These are phyloP conservation scores for Leucophenga varia DNA, from an alignment of 1,140 invertebrate genomes.

Conservation along the genomic window DNA sequence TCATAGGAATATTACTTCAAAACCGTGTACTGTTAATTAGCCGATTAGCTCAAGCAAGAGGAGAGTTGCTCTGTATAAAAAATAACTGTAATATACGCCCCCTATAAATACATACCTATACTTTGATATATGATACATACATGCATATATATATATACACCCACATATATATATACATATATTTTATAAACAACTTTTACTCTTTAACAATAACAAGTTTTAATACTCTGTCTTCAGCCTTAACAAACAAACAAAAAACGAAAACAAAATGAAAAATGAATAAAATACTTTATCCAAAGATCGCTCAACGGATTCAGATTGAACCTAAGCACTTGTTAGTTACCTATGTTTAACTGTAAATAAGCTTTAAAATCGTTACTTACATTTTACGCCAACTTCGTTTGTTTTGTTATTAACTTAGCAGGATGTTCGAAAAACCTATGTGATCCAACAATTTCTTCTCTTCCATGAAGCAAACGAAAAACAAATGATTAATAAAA, in stretches of 20 bases:
- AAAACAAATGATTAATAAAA: constrained; percentile 2
- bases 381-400: constrained; percentile 25
- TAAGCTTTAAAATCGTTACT: constrained; percentile 42
- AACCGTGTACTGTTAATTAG: constrained; percentile 26
- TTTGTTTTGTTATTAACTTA: constrained; percentile 33
- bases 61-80: constrained; percentile 33
- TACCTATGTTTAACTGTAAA: constrained; percentile 45
- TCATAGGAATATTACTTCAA: constrained; percentile 7
- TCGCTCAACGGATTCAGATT: constrained; percentile 6
- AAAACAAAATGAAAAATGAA: constrained; percentile 14
- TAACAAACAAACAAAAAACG: constrained; percentile 22
- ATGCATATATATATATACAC: constrained; percentile 48
- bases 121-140: constrained; percentile 45
- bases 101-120: constrained; percentile 30
- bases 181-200: constrained; percentile 53
- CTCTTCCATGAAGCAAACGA: constrained; percentile 45
- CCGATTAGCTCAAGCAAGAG: constrained; percentile 32
- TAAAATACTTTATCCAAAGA: constrained; percentile 22
- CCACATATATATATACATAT: constrained; percentile 41
- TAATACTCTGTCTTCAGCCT: constrained; percentile 53
- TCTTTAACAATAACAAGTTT: constrained; percentile 42
- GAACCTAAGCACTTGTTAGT: constrained; percentile 33
- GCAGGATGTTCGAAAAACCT: constrained; percentile 30
- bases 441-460: constrained; percentile 54
- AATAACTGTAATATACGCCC: constrained; percentile 40